These are phyloP conservation scores for Hylomyscus alleni DNA, from an alignment of 2,797 vertebrate genomes.

Conservation along the genomic window DNA sequence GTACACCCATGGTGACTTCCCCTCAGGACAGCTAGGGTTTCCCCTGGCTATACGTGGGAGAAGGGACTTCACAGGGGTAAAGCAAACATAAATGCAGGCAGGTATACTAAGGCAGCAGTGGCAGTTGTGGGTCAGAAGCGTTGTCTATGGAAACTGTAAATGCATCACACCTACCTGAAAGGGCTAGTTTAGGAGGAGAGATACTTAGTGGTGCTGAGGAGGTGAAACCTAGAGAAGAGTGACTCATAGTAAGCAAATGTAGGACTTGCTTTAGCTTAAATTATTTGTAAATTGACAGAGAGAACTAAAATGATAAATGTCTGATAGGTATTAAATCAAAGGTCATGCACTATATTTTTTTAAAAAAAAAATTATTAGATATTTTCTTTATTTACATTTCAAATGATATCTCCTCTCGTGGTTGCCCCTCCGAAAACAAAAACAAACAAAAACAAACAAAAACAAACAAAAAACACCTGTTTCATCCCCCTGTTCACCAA, in stretches of 20 bases:
- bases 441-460: too few species aligned
- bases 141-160: not conserved
- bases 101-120: not conserved
- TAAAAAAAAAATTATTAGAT: too few species aligned
- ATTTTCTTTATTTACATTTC: too few species aligned
- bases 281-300: not conserved
- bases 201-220: not conserved
- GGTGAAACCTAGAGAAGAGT: not conserved
- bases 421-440: too few species aligned
- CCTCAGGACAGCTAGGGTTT: not conserved
- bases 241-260: not conserved
- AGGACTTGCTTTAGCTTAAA: not conserved
- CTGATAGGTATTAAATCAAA: slow-evolving; percentile 32
- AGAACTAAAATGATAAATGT: not conserved
- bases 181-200: not conserved
- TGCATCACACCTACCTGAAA: not conserved
- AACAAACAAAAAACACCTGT: too few species aligned
- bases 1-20: not conserved
- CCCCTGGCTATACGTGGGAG: not conserved
- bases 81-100: not conserved
- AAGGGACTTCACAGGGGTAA: not conserved
- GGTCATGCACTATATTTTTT: not conserved
- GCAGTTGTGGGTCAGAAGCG: not conserved
- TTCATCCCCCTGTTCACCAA: too few species aligned
- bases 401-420: too few species aligned